Base-by-base conservation (phyloP, 2,113 vertebrate species). In the Oreochromis spilurus region DNA sequence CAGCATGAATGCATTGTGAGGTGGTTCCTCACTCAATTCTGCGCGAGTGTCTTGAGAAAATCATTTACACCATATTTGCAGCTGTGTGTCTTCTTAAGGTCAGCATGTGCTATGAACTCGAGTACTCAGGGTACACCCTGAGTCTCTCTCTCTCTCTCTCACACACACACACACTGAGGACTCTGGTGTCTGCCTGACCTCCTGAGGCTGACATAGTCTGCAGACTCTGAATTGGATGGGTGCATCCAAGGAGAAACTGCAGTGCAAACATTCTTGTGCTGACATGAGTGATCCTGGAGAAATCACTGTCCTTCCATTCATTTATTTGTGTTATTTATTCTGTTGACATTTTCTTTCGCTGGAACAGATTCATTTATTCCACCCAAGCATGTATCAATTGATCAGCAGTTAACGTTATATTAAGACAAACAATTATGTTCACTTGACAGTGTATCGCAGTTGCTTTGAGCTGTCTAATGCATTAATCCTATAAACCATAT, bases 201-300 rank as follows among this genome's bases (percentile, higher is more conserved):
- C 89, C 82, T 45, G 79, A 72, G 89, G 90, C 88, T 89, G 93
- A 91, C 80, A 87, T 31, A 57, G 83, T 9, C 84, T 89, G 82
- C 70, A 87, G 79, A 88, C 67, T 88, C 43, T 83, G 72, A 84
- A 81, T 86, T 29, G 48, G 84, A 87, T 72, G 89, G 72, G 34
- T 87, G 88, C 86, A 88, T 90, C 70, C 83, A 84, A 87, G 88
- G 31, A 82, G 89, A 93, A 90, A 87, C 79, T 84, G 79, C 45
- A 81, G 82, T 77, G 87, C 60, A 82, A 81, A 60, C 78, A 65
- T 57, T 84, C 70, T n/a, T 85, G 31, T 12, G 14, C 82, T 72
- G 84, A 83, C 72, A 75, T 24, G 83, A 83, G 43, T 31, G 29
- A 82, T 79, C 17, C 50, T 4, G 9, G 13, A 52, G 45, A 58